Evolutionary conservation across 2,888 invertebrate genomes (phyloP), one percentile per base, ranked within the genome.

Genomic region (Drosophila nr. medialis): DNA sequence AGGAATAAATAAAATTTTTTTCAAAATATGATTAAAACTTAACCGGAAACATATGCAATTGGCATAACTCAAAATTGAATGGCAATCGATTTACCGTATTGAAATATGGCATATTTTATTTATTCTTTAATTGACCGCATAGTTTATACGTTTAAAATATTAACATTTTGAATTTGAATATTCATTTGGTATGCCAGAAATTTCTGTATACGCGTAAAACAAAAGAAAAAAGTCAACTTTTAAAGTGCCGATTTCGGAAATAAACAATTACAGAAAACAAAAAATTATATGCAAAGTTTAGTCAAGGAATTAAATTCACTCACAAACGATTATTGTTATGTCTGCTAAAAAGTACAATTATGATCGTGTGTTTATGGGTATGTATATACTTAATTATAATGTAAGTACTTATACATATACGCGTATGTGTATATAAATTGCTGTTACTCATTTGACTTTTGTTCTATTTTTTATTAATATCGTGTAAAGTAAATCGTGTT

Each of bases 401-500:
- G 50, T 64, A 60, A 6, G 21, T 53, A 45, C 51, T 29, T 27
- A 49, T 32, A 50, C 29, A 45, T 40, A 15, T 70, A 34, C 49
- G 53, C 29, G 55, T 48, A 64, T 55, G 48, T 65, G 54, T 80
- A 56, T 53, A 18, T 18, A 66, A 66, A 63, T 67, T 63, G 45
- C 30, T 53, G 34, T 53, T 36, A 48, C 51, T 21, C 40, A 32
- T 64, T 21, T 30, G 21, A 48, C 18, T 49, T 59, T 60, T 36
- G 27, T 8, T 55, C n/a, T n/a, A 27, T 27, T 38, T 38, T 21
- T 40, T 15, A 15, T 51, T 34, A 59, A 27, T 64, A 67, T 61
- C 24, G 60, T 79, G 58, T 89, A 86, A 85, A 89, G 87, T 87
- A 86, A 86, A 75, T 87, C 84, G 68, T 77, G 32, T 80, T 84